A percentile compares a stretch with the other conserved stretches of the same genome.
phyloP scores from a whole-genome alignment of 2,888 invertebrate species.

The Lottia scabra region DNA sequence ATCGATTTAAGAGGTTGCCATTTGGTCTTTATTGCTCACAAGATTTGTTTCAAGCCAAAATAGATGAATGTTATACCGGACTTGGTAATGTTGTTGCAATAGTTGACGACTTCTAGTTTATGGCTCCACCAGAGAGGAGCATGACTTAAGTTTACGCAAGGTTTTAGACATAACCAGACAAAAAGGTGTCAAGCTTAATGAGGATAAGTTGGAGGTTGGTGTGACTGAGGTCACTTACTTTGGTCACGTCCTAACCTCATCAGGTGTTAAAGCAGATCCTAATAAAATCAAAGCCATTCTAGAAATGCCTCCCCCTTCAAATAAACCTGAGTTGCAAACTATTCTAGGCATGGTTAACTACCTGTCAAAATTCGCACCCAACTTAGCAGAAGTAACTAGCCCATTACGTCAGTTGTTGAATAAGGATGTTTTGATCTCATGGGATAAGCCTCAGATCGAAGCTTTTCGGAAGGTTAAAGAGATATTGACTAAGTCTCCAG shows the following conservation, averaged over 20 bases:
- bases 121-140: conserved; percentile 4
- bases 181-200: not conserved
- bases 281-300: conserved; percentile 21
- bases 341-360: not conserved
- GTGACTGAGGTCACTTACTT: conserved; percentile 6
- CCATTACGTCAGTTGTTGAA: no score
- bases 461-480: no score
- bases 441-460: no score
- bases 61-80: conserved; percentile 20
- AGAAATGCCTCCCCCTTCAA: conserved; percentile 9
- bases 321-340: not conserved
- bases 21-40: conserved; percentile 28
- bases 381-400: no score
- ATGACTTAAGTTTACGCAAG: not conserved
- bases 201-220: not conserved
- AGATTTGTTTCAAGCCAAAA: conserved; percentile 27
- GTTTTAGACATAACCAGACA: not conserved
- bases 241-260: conserved; percentile 19
- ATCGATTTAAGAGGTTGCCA: conserved; percentile 26
- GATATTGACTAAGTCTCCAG: no score
- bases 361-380: not conserved
- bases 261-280: conserved; percentile 22
- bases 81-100: conserved; percentile 14
- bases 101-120: conserved; percentile 30
- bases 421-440: no score